phyloP scores from a whole-genome alignment of 2,888 invertebrate species.

The Lycia hirtaria region DNA sequence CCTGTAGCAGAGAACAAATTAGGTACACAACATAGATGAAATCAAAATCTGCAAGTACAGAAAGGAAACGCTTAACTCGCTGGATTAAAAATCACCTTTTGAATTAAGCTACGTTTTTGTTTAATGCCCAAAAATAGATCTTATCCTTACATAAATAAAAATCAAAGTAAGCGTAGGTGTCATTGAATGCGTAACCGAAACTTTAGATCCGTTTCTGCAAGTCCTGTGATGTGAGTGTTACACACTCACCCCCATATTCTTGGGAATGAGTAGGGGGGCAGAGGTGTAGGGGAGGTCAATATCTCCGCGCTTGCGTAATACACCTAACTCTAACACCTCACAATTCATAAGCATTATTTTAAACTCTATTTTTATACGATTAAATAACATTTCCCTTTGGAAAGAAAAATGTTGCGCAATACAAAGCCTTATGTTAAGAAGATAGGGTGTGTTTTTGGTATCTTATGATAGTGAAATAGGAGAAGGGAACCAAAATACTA shows the following conservation, averaged over 20 bases:
- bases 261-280: conserved; percentile 39
- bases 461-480: neutral
- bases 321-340: conserved; percentile 35
- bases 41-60: too few species aligned
- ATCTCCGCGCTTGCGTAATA: conserved; percentile 69
- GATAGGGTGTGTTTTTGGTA: conserved; percentile 4
- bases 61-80: too few species aligned
- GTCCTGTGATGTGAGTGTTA: conserved; percentile 63
- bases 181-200: conserved; percentile 10
- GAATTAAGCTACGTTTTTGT: neutral
- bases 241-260: conserved; percentile 46
- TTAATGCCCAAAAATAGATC: neutral
- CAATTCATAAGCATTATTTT: conserved; percentile 14
- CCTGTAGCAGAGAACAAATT: too few species aligned
- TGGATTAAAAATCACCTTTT: neutral
- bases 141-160: neutral
- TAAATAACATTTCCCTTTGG: conserved; percentile 12
- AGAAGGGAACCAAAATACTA: conserved; percentile 13
- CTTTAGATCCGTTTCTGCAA: conserved; percentile 39
- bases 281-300: conserved; percentile 69
- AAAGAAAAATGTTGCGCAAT: neutral
- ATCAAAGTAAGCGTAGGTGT: neutral
- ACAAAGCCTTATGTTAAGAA: neutral
- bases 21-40: too few species aligned
- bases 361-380: conserved; percentile 28